phyloP scores from a whole-genome alignment of 2,888 invertebrate species.

The Synanthedon myopaeformis region DNA sequence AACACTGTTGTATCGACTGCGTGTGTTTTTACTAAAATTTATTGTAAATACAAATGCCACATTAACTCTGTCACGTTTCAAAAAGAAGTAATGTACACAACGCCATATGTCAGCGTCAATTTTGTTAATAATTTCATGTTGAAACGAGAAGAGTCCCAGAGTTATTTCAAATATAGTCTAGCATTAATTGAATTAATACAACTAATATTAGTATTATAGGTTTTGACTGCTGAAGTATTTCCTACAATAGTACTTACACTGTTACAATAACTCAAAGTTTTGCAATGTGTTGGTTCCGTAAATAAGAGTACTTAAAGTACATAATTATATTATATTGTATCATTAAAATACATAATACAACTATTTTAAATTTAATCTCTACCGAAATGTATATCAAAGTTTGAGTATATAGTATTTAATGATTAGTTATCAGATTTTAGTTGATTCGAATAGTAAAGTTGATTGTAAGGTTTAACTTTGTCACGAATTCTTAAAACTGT shows the following conservation, averaged over 20 bases:
- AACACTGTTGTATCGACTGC: conserved; percentile 34
- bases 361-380: neutral
- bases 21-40: conserved; percentile 37
- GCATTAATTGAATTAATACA: neutral
- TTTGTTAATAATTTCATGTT: conserved; percentile 22
- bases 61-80: conserved; percentile 8
- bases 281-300: conserved; percentile 14
- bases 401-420: neutral
- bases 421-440: neutral
- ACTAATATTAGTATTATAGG: conserved; percentile 1
- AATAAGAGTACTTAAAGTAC: conserved; percentile 4
- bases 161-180: conserved; percentile 1
- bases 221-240: conserved; percentile 15
- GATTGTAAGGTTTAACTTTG: neutral
- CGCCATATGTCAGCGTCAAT: conserved; percentile 15
- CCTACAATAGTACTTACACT: conserved; percentile 3
- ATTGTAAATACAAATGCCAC: conserved; percentile 23
- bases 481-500: conserved; percentile 15
- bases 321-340: neutral
- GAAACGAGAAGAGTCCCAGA: conserved; percentile 12
- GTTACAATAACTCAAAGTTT: conserved; percentile 1
- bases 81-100: conserved; percentile 12
- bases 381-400: neutral
- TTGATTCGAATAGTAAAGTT: neutral
- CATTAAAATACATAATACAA: neutral